Evolutionary conservation across 2,888 invertebrate genomes (phyloP), one percentile per base, ranked within the genome.

Genomic region (Limulus polyphemus): DNA sequence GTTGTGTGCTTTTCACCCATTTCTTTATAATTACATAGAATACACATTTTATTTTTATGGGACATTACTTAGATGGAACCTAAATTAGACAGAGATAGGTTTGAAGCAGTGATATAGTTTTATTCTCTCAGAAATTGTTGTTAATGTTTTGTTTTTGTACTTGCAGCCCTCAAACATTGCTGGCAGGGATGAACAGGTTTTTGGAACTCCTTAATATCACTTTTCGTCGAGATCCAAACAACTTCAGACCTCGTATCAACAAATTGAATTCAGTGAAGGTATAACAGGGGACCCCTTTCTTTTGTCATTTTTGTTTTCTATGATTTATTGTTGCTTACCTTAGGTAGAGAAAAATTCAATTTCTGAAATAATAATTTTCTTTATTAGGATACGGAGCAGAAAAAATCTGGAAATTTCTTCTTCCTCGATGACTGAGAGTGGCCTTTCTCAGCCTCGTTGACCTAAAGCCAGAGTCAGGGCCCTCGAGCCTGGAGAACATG

Each of bases 151-250:
- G 10, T 56, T 47, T 47, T 52, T 51, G 57, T 51, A 55, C n/a
- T 50, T 58, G 14, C 12, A 47, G 14, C 46, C 54, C 58, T n/a
- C 32, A 16, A 11, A 1, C 14, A 3, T 54, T 55, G 13, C 82
- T 99, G 69, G 89, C 91, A 72, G 99, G 99, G 67, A 99, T 99
- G 99, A 99, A 99, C 79, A 83, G 86, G 71, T 99, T 99, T 82
- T 82, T 99, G 74, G 88, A 93, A 74, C 82, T 95, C 60, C 80
- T 99, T 62, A 92, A 95, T 63, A 99, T 99, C 72, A 99, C 99
- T 12, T 99, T 99, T 83, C 83, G 99, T 72, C 82, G 99, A 74
- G 99, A 99, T 81, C 97, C 98, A 0, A 98, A 98, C 78, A 99
- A 99, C 79, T 99, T 91, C 79, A 81, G 99, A 73, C 99, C 99